phyloP scores from a whole-genome alignment of 2,113 vertebrate species.

The Poeciliopsis turrubarensis region DNA sequence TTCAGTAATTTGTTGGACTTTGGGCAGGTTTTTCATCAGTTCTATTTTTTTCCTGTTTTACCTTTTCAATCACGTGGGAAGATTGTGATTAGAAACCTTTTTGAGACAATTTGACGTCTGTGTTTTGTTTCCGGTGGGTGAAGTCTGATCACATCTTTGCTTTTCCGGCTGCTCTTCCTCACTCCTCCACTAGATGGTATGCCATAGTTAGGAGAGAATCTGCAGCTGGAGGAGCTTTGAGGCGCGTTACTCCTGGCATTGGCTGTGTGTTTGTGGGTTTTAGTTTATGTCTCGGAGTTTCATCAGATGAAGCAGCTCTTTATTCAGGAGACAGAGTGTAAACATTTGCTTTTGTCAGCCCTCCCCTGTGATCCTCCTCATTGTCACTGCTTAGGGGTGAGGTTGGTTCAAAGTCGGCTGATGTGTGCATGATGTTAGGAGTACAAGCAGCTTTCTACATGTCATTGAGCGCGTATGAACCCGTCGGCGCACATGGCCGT shows the following conservation, averaged over 20 bases:
- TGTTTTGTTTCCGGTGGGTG: slow-evolving; percentile 1
- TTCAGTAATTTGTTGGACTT: background rate
- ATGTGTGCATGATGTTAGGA: background rate
- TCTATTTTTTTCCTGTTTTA: background rate
- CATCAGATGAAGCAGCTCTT: slow-evolving; percentile 52
- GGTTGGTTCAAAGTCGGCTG: slow-evolving; percentile 32
- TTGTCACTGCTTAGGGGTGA: slow-evolving; percentile 32
- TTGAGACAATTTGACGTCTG: background rate
- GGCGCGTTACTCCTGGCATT: background rate
- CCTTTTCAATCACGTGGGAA: background rate
- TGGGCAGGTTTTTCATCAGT: background rate
- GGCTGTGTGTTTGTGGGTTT: background rate
- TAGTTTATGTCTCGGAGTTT: slow-evolving; percentile 39
- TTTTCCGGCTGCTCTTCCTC: slow-evolving; percentile 52
- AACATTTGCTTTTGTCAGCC: slow-evolving; percentile 51
- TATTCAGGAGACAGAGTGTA: slow-evolving; percentile 30
- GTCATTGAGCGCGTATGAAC: slow-evolving; percentile 14
- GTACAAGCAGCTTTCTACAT: background rate
- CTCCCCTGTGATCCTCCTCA: slow-evolving; percentile 29
- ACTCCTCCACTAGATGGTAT: slow-evolving; percentile 79
- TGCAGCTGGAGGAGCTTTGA: background rate
- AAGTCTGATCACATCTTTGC: background rate
- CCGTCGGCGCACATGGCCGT: slow-evolving; percentile 13
- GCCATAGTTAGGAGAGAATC: slow-evolving; percentile 63
- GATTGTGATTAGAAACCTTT: background rate